A percentile compares a stretch with the other conserved stretches of the same genome.
Evolutionary conservation across 2,888 invertebrate species (phyloP).

Genomic region (Danaus chrysippus): DNA sequence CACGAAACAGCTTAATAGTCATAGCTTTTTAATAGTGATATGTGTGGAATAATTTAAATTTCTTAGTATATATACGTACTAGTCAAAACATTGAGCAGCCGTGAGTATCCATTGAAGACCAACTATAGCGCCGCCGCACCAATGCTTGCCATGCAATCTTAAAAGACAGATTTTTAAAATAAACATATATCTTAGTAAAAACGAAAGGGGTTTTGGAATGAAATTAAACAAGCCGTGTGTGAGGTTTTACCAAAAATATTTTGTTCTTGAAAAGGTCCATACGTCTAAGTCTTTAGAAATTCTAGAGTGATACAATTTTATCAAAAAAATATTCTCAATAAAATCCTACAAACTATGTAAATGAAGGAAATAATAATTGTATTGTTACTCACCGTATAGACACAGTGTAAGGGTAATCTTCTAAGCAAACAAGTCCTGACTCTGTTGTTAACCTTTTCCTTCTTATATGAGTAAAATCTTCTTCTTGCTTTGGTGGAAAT

Average conservation of each 20-base stretch:
- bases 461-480: conserved; percentile 62
- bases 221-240: not conserved
- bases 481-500: conserved; percentile 66
- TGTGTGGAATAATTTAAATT: too few relatives aligned
- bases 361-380: too few relatives aligned
- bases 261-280: too few relatives aligned
- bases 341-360: too few relatives aligned
- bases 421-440: conserved; percentile 65
- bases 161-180: conserved; percentile 15
- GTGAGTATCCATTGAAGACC: conserved; percentile 59
- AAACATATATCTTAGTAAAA: not conserved
- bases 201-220: not conserved
- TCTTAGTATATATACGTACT: conserved; percentile 50
- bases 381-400: conserved; percentile 53
- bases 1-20: too few relatives aligned
- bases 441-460: conserved; percentile 66
- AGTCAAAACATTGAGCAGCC: conserved; percentile 72
- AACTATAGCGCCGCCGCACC: conserved; percentile 72
- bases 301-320: too few relatives aligned
- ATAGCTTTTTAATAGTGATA: too few relatives aligned
- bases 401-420: conserved; percentile 71
- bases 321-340: too few relatives aligned
- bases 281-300: too few relatives aligned
- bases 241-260: too few relatives aligned
- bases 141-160: conserved; percentile 67